A percentile compares a stretch with the other conserved stretches of the same genome.
Conservation (phyloP, 2,888 invertebrate genomes). For the Drosophila diplacantha region DNA sequence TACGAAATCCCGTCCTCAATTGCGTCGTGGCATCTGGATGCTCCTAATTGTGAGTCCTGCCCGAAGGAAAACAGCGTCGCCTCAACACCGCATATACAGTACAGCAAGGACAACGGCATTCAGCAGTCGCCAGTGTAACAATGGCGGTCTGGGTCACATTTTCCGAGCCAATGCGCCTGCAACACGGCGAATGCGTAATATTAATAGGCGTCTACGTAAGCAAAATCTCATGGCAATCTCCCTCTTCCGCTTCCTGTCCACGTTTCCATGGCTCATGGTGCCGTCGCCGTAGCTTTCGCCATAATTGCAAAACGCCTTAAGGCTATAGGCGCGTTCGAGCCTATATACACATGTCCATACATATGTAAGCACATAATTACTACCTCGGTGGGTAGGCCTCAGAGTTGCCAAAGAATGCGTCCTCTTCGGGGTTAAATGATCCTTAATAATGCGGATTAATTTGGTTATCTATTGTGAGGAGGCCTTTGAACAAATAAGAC, state of each 20-base stretch:
- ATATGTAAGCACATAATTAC: slow-evolving; percentile 22
- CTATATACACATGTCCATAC: slow-evolving; percentile 8
- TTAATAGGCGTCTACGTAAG: slow-evolving; percentile 54
- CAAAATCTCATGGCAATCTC: slow-evolving; percentile 28
- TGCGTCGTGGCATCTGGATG: slow-evolving; percentile 19
- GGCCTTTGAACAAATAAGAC: not conserved
- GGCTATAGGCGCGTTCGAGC: slow-evolving; percentile 26
- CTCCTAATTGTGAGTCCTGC: slow-evolving; percentile 32
- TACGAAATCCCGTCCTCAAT: slow-evolving; percentile 36
- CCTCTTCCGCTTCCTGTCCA: slow-evolving; percentile 8
- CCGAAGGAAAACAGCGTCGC: slow-evolving; percentile 25
- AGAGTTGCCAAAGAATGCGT: not conserved
- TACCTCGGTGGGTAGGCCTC: slow-evolving; percentile 8
- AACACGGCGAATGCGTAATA: slow-evolving; percentile 60
- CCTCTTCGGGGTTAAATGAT: slow-evolving; percentile 6
- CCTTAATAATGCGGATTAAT: slow-evolving; percentile 9
- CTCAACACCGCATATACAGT: not conserved
- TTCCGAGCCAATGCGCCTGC: slow-evolving; percentile 46
- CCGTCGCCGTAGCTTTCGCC: slow-evolving; percentile 26
- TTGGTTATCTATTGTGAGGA: not conserved
- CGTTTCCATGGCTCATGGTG: slow-evolving; percentile 17
- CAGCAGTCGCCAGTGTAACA: slow-evolving; percentile 7
- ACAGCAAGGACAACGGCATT: slow-evolving; percentile 3
- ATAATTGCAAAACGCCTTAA: slow-evolving; percentile 56
- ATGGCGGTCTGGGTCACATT: slow-evolving; percentile 47